A percentile compares a stretch with the other conserved stretches of the same genome.
Evolutionary conservation across 2,888 invertebrate species (phyloP).

Genomic region (Nemoura dubitans): DNA sequence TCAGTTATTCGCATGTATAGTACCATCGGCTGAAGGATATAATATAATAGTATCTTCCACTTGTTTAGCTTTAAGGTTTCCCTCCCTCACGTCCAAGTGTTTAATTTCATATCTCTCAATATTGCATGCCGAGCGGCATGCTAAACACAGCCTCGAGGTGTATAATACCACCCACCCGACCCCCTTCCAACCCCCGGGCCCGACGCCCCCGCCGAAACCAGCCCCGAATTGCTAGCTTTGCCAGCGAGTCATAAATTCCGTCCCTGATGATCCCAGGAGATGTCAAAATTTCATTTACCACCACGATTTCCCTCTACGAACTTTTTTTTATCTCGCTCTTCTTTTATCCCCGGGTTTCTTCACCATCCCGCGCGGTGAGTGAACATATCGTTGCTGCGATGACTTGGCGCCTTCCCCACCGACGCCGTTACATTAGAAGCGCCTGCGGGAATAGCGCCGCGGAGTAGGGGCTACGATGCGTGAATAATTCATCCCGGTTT

Average conservation of each 20-base stretch:
- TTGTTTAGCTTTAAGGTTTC: background rate
- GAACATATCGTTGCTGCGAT: background rate
- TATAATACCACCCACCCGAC: conserved; percentile 2
- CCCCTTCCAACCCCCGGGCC: background rate
- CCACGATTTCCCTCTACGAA: conserved; percentile 48
- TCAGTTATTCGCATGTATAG: background rate
- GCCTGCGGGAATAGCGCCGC: conserved; percentile 13
- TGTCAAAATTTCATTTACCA: conserved; percentile 51
- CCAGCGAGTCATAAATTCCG: conserved; percentile 43
- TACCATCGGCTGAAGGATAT: background rate
- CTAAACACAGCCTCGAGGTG: conserved; percentile 19
- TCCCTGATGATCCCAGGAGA: conserved; percentile 49
- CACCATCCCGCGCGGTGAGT: conserved; percentile 15
- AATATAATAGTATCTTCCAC: background rate
- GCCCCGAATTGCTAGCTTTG: conserved; percentile 31
- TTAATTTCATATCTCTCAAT: conserved; percentile 48
- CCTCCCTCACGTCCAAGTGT: background rate
- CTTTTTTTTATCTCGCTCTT: conserved; percentile 38
- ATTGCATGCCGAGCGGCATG: conserved; percentile 32
- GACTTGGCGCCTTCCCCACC: no score
- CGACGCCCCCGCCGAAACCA: background rate
- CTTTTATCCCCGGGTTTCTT: conserved; percentile 17
- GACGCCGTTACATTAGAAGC: conserved; percentile 24
- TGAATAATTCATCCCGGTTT: conserved; percentile 48
- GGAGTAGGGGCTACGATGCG: background rate